Evolutionary conservation across 2,797 vertebrate genomes (phyloP).

Genomic region (Chaetodon trifasciatus): DNA sequence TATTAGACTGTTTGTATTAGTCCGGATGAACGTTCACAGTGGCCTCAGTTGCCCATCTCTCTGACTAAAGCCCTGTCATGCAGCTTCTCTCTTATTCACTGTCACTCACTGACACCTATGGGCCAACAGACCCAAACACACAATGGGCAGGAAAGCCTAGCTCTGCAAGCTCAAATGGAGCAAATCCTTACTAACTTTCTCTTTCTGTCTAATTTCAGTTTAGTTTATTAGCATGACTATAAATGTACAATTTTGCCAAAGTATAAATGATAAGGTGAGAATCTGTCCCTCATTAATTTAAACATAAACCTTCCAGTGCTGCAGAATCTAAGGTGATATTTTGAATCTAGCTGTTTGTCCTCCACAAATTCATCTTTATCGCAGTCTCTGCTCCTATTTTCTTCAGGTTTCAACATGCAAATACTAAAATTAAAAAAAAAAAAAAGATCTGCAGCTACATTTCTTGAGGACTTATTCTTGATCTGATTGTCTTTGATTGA

Average conservation of each 20-base stretch:
- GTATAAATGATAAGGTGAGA: background rate
- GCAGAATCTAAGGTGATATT: background rate
- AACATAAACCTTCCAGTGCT: background rate
- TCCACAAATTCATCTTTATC: background rate
- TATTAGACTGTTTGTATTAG: constrained; percentile 40
- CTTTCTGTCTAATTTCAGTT: background rate
- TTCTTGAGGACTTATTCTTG: background rate
- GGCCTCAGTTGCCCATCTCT: constrained; percentile 44
- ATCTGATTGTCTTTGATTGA: background rate
- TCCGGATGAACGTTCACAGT: constrained; percentile 41
- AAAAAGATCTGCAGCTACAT: background rate
- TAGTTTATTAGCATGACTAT: background rate
- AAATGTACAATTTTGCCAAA: background rate
- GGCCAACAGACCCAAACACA: constrained; percentile 32
- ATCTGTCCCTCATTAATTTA: background rate
- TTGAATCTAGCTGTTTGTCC: background rate
- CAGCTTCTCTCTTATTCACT: constrained; percentile 42
- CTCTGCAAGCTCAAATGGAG: background rate
- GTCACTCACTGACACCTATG: constrained; percentile 58
- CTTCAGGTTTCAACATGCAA: background rate
- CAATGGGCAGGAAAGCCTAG: background rate
- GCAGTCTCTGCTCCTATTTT: background rate
- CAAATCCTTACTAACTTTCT: background rate
- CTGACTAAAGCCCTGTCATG: constrained; percentile 12
- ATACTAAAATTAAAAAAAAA: background rate